These are phyloP conservation scores for Sialis fuliginosa DNA, from an alignment of 2,888 invertebrate genomes.

Conservation along the genomic window DNA sequence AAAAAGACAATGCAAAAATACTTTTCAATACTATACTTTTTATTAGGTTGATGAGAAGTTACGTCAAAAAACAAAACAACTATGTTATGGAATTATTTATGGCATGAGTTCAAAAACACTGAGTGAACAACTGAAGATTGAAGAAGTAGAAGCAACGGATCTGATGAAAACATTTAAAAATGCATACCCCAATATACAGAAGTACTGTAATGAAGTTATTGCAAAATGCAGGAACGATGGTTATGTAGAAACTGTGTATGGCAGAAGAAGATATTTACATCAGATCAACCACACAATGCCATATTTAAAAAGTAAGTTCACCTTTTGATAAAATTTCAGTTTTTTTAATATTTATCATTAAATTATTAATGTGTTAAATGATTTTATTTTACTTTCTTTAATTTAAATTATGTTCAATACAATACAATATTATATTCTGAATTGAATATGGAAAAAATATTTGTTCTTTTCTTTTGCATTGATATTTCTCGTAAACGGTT, in stretches of 20 bases:
- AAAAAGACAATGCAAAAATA: slow-evolving; percentile 5
- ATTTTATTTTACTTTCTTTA: too few species aligned
- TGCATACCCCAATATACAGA: slow-evolving; percentile 50
- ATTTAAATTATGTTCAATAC: too few species aligned
- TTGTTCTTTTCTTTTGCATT: too few species aligned
- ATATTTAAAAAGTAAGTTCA: slow-evolving; percentile 37
- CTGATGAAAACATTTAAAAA: slow-evolving; percentile 71
- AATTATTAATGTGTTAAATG: too few species aligned
- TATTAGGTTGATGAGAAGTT: slow-evolving; percentile 51
- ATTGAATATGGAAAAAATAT: too few species aligned
- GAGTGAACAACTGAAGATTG: slow-evolving; percentile 58
- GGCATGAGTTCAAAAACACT: slow-evolving; percentile 83
- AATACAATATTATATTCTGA: too few species aligned
- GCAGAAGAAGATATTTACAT: slow-evolving; percentile 61
- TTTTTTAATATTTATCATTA: too few species aligned
- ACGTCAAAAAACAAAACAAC: slow-evolving; percentile 75
- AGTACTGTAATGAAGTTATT: slow-evolving; percentile 34
- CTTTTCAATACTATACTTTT: background rate
- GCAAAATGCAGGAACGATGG: slow-evolving; percentile 48
- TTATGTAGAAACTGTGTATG: slow-evolving; percentile 69
- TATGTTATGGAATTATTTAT: slow-evolving; percentile 94
- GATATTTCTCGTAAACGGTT: too few species aligned
- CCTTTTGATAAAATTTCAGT: too few species aligned
- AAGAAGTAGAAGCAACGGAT: slow-evolving; percentile 56
- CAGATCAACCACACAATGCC: slow-evolving; percentile 45